Base-by-base conservation (phyloP, 2,113 vertebrate genomes). In the Forbesichthys agassizii region DNA sequence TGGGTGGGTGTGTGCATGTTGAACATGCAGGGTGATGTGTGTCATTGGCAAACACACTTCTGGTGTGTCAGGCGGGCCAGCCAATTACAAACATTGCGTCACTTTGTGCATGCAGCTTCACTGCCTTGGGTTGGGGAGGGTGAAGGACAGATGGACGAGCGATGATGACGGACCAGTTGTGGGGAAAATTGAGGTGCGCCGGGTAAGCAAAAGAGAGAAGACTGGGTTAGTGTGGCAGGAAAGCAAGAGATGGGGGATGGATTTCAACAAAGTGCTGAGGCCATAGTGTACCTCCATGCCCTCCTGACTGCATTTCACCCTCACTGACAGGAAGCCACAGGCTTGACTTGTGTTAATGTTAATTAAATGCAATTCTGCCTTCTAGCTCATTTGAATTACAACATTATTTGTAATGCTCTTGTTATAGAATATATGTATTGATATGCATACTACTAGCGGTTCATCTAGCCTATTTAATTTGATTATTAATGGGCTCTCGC, bases 41-140 rank as follows among this genome's bases (percentile, higher is more conserved):
- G 74, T 86, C 86, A 86, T 84, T 64, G 56, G 65, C 65, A 71
- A 66, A 42, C 77, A 70, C 75, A 68, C 85, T 80, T 77, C 36
- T 42, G 36, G 36, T 5, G 36, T 42, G 5, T 5, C 36, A 6
- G 52, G 52, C 5, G 52, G 78, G 85, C 77, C 77, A 85, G 85
- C 82, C 90, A 92, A 91, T 92, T 92, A 92, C 79, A 85, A 87
- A 81, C 89, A 87, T 92, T 60, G 84, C 82, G 70, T 92, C 91
- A 91, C 84, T 89, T 90, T 89, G 85, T 89, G 87, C 88, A 88
- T 74, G 84, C 86, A 65, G 33, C 83, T 62, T 81, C 9, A 69
- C 77, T 61, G 79, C 78, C 85, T 81, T 73, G 70, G 74, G 78
- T 75, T 68, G 47, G 51, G 65, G 73, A 58, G 48, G 61, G 66